Evolutionary conservation across 2,888 invertebrate species (phyloP), one percentile per base, ranked within the genome.

Genomic region (Balanococcus diminutus): DNA sequence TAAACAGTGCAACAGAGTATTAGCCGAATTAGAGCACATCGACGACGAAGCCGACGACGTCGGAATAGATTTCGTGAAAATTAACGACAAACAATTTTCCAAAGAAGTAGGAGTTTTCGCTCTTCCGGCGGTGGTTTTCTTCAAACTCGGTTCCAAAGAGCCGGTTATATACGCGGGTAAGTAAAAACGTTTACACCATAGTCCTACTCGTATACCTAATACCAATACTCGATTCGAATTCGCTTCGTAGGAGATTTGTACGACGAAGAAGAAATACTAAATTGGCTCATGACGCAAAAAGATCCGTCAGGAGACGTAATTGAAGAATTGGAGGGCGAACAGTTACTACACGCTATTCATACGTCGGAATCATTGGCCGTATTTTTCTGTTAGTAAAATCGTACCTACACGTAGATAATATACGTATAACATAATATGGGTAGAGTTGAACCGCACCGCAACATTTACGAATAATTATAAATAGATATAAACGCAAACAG

Each of bases 41-140:
- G 97, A 97, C 89, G 97, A 97, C 89, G 97, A 97, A 88, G 97
- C 96, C 0, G 96, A 97, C 89, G 92, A 94, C 22, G 95, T 95
- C 3, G 96, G 96, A 6, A 97, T 97, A 87, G 96, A 97, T 89
- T 97, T 97, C 88, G 96, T 97, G 2, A 96, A 97, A 90, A 95
- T 97, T 88, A 96, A 97, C 88, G 96, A 97, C 89, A 94, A 94
- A 88, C 93, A 94, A 88, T 92, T 97, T 92, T 95, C 96, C 16
- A 96, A 96, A 89, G 94, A 96, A 82, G 94, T 93, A 87, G 97
- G 97, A 22, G 96, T 97, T 0, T 97, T 96, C 89, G 97, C 97
- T 0, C 90, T 97, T 36, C 97, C 97, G 0, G 97, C 96, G 0
- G 95, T 97, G 86, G 91, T 97, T 0, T 97, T 97, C 91, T 97